A percentile compares a stretch with the other conserved stretches of the same genome.
These are phyloP conservation scores for Pristiophorus japonicus DNA, from an alignment of 2,113 vertebrate species.

Conservation along the genomic window DNA sequence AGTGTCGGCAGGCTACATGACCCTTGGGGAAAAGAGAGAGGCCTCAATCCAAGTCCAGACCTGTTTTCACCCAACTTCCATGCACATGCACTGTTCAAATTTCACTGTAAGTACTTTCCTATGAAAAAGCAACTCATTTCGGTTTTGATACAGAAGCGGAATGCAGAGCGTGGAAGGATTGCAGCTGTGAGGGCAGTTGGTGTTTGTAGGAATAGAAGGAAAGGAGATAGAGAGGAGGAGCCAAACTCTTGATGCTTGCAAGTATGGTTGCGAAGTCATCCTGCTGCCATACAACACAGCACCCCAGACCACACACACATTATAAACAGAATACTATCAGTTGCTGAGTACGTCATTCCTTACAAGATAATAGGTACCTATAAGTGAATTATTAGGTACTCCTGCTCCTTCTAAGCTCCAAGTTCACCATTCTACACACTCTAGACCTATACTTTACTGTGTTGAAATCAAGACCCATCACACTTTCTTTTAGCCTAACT, in stretches of 20 bases:
- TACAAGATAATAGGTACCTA: conserved; percentile 13
- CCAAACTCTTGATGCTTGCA: neutral
- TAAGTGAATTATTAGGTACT: conserved; percentile 28
- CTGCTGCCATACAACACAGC: neutral
- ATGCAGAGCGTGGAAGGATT: neutral
- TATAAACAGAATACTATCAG: conserved; percentile 26
- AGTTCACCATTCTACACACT: neutral
- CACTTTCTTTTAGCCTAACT: neutral
- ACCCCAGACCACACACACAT: conserved; percentile 11
- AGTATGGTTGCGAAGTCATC: neutral
- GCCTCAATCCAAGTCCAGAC: neutral
- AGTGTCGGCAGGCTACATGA: neutral
- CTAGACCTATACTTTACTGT: neutral
- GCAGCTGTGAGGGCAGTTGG: neutral
- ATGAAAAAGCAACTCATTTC: neutral
- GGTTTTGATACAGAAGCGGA: neutral
- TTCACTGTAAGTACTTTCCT: neutral
- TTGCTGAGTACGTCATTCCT: neutral
- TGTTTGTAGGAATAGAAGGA: neutral
- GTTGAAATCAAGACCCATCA: neutral
- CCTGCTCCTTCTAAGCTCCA: neutral
- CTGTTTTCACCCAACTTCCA: no score
- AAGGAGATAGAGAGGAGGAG: neutral
- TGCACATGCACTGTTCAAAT: neutral
- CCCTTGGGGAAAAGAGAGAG: neutral